Conservation (phyloP, 1,140 invertebrate genomes). For the Bombus superbus region DNA sequence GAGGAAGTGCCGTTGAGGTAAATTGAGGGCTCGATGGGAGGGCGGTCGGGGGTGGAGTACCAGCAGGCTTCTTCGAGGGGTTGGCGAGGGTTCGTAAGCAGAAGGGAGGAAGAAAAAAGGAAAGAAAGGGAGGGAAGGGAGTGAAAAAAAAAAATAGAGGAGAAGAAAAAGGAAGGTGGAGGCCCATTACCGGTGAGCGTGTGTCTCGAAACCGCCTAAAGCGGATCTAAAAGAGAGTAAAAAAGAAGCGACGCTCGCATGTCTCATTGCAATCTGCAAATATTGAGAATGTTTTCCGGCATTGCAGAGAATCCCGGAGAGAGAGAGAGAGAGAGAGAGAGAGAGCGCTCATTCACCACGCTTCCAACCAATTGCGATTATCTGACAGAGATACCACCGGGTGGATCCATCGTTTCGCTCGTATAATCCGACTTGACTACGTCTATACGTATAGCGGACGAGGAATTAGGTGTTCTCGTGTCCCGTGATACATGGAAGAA, state of each 20-base stretch:
- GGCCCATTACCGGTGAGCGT: slow-evolving; percentile 72
- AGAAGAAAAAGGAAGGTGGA: slow-evolving; percentile 48
- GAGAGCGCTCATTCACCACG: slow-evolving; percentile 9
- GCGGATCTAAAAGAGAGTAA: slow-evolving; percentile 64
- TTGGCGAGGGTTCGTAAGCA: slow-evolving; percentile 48
- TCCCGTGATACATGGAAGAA: slow-evolving; percentile 64
- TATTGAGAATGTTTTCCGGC: slow-evolving; percentile 78
- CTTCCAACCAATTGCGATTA: slow-evolving; percentile 79
- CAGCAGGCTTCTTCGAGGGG: slow-evolving; percentile 57
- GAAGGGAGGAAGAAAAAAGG: slow-evolving; percentile 42
- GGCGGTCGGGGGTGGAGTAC: slow-evolving; percentile 40
- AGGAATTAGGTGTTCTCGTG: slow-evolving; percentile 65
- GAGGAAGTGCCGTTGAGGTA: slow-evolving; percentile 67
- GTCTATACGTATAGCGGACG: slow-evolving; percentile 33
- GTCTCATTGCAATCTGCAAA: slow-evolving; percentile 81
- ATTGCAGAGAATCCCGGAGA: slow-evolving; percentile 55
- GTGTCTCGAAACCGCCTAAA: slow-evolving; percentile 72
- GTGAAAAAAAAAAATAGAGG: slow-evolving; percentile 34
- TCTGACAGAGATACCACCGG: slow-evolving; percentile 73
- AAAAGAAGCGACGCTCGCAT: slow-evolving; percentile 75
- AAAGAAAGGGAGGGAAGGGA: slow-evolving; percentile 10
- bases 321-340: too few relatives aligned
- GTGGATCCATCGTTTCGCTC: slow-evolving; percentile 65
- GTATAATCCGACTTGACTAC: slow-evolving; percentile 56
- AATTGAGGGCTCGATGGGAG: slow-evolving; percentile 73